These are phyloP conservation scores for Numenius phaeopus DNA, from an alignment of 2,797 vertebrate genomes.

Conservation along the genomic window DNA sequence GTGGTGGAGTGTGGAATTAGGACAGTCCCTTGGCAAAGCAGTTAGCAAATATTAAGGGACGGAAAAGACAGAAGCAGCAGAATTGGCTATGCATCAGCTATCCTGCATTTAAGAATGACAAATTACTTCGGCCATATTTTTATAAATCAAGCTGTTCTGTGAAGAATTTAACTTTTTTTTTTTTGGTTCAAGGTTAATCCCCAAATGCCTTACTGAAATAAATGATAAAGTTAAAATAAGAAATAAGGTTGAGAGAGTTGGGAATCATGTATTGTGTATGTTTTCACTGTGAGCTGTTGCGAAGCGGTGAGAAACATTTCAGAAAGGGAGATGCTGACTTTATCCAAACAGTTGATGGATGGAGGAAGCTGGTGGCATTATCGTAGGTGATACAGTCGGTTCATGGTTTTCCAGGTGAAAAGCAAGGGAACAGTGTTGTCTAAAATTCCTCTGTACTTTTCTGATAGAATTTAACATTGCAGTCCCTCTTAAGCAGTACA, in stretches of 20 bases:
- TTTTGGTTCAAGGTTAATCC: constrained; percentile 40
- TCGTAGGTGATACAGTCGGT: background rate
- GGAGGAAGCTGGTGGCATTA: background rate
- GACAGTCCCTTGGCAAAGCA: constrained; percentile 6
- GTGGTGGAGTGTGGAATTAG: background rate
- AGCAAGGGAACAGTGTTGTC: background rate
- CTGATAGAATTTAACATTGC: background rate
- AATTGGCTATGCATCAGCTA: background rate
- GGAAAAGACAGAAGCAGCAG: background rate
- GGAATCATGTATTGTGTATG: constrained; percentile 12
- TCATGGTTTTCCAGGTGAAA: background rate
- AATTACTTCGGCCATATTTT: background rate
- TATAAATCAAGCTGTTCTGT: constrained; percentile 14
- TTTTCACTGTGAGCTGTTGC: background rate
- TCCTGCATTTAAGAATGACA: background rate
- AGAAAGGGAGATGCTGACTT: background rate
- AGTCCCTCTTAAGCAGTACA: background rate
- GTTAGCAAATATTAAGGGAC: background rate
- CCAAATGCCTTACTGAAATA: constrained; percentile 42
- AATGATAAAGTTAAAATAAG: constrained; percentile 47
- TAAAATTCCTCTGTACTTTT: background rate
- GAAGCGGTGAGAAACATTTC: background rate
- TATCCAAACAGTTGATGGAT: background rate
- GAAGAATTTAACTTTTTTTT: background rate
- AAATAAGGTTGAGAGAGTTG: constrained; percentile 23